Base-by-base conservation (phyloP, 2,797 vertebrate genomes). In the Lepilemur ruficaudatus region DNA sequence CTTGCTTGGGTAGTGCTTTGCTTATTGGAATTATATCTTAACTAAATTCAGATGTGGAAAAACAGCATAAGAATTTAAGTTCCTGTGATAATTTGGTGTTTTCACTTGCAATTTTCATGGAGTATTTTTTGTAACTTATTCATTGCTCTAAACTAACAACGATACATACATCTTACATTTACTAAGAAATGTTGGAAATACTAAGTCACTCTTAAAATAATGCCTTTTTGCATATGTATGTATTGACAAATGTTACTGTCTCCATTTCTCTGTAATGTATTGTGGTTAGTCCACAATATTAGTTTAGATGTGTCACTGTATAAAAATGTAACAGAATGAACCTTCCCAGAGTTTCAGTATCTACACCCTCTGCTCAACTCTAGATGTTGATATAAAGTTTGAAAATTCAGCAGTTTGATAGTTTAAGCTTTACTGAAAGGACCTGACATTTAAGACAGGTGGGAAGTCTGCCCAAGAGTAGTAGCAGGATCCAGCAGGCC, bases 1-100 rank as follows among this genome's bases (percentile, higher is more conserved):
- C 96, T 98, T 96, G 97, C 79, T 89, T 89, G 93, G 97, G 91
- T 94, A 93, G n/a, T 96, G 52, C 93, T 98, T 95, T 87, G 97
- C 94, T 97, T 98, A 96, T 98, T 98, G 98, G 97, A 98, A 98
- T 96, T 98, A 59, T 89, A 91, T 96, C 76, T 98, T 93, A 97
- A 98, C 78, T 94, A 89, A 98, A 96, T 96, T 94, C 95, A 96
- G 95, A 96, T 98, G 97, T 97, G 94, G 97, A 98, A 98, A 98
- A 98, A 97, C 59, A 96, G 80, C 50, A 57, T 48, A 96, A 96
- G 35, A 97, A 97, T 97, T 97, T 86, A 97, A 76, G 91, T 97
- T 94, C 48, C 82, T 81, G 4, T 94, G 73, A 93, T 93, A 92
- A 92, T 94, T 93, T 95, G 5, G 48, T 80, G 94, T 95, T 98